Percentiles rank a stretch among this genome's conserved stretches.
These are phyloP conservation scores for Pogonus chalceus DNA, from an alignment of 1,140 invertebrate species.

Conservation along the genomic window DNA sequence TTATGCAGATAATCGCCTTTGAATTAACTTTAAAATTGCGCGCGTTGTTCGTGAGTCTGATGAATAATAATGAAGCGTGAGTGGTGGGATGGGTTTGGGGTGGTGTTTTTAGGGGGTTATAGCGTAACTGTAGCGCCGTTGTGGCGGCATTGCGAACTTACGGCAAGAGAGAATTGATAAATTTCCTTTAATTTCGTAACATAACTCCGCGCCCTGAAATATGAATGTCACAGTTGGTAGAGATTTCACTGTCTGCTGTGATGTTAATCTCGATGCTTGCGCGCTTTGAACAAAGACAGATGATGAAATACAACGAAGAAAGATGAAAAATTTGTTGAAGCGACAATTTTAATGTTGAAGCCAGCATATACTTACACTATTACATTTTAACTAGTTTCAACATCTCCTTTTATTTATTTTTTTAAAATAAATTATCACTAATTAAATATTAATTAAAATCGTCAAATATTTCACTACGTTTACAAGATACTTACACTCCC, in stretches of 20 bases:
- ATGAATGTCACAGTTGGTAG: constrained; percentile 6
- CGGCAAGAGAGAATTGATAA: constrained; percentile 1
- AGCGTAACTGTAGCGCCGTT: background rate
- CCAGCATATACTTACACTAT: too few relatives aligned
- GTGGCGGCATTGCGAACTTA: too few relatives aligned
- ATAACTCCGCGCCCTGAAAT: constrained; percentile 2
- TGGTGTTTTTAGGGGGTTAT: background rate
- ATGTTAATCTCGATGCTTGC: background rate
- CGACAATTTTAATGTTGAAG: background rate
- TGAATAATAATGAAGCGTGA: constrained; percentile 4
- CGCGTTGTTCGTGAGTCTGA: constrained; percentile 4
- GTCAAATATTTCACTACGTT: too few relatives aligned
- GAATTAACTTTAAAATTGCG: constrained; percentile 6
- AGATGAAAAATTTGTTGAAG: too few relatives aligned
- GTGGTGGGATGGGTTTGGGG: background rate
- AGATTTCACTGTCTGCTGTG: constrained; percentile 1
- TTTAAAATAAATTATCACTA: too few relatives aligned
- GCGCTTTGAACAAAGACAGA: background rate
- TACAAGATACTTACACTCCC: too few relatives aligned
- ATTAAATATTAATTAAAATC: too few relatives aligned
- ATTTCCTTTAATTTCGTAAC: constrained; percentile 6
- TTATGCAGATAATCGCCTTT: constrained; percentile 6
- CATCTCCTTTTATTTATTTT: too few relatives aligned
- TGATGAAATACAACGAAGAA: too few relatives aligned
- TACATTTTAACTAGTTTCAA: too few relatives aligned